A percentile compares a stretch with the other conserved stretches of the same genome.
Conservation (phyloP, 2,888 invertebrate genomes). For the Rhagium mordax region DNA sequence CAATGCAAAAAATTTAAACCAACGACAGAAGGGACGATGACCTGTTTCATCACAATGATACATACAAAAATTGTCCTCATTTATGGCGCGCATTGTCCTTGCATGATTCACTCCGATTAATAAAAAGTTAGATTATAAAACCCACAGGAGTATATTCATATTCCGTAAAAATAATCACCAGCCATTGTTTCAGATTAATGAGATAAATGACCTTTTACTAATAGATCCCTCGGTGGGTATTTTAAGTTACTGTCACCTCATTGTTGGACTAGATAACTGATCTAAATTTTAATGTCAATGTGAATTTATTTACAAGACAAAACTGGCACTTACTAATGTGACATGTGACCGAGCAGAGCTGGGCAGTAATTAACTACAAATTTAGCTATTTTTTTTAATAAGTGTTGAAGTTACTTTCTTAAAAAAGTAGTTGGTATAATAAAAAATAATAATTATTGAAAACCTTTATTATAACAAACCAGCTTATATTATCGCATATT, state of each 20-base stretch:
- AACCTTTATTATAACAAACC: too few relatives aligned
- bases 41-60: neutral
- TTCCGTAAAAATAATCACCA: neutral
- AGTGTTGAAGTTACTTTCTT: too few relatives aligned
- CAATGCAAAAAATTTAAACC: neutral
- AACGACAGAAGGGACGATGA: neutral
- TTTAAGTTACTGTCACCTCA: constrained; percentile 4
- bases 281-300: neutral
- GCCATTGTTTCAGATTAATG: constrained; percentile 5
- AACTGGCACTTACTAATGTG: neutral
- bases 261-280: constrained; percentile 11
- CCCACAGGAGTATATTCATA: neutral
- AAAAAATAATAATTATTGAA: too few relatives aligned
- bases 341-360: too few relatives aligned
- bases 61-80: neutral
- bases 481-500: too few relatives aligned
- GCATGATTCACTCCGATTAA: neutral
- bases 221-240: neutral
- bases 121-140: neutral
- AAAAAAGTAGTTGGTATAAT: too few relatives aligned
- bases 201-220: constrained; percentile 15
- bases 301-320: neutral
- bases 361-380: too few relatives aligned
- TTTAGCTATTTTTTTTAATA: too few relatives aligned
- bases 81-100: neutral